These are phyloP conservation scores for Ceratina australensis DNA, from an alignment of 1,140 invertebrate genomes.

Conservation along the genomic window DNA sequence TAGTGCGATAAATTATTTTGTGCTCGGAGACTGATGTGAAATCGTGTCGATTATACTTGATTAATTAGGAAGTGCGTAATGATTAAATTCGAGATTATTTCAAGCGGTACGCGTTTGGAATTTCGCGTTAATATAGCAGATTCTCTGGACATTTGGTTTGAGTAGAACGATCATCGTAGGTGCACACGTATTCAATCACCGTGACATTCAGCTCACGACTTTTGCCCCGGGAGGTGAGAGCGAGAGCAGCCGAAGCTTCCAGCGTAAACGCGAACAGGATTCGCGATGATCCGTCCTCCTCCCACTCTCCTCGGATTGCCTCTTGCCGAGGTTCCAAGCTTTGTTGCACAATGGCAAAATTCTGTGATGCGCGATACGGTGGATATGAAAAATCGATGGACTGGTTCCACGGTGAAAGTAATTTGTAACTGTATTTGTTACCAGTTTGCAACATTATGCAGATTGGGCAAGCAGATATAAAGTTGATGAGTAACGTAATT, in stretches of 20 bases:
- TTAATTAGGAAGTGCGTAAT: no score
- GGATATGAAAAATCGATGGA: conserved; percentile 28
- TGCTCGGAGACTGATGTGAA: no score
- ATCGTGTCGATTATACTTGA: no score
- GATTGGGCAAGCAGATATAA: no score
- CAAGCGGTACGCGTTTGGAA: no score
- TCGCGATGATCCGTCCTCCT: conserved; percentile 57
- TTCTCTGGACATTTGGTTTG: no score
- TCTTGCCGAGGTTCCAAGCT: conserved; percentile 25
- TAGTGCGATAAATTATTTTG: no score
- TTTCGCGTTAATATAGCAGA: no score
- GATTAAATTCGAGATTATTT: no score
- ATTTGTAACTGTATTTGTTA: no score
- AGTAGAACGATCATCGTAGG: conserved; percentile 35
- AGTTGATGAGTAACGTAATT: no score
- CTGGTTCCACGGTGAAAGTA: conserved; percentile 11
- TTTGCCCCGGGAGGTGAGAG: conserved; percentile 77
- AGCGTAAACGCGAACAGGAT: conserved; percentile 65
- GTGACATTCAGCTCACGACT: conserved; percentile 75
- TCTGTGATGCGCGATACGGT: conserved; percentile 13
- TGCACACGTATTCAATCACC: conserved; percentile 70
- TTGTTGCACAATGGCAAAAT: conserved; percentile 56
- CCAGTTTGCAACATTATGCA: no score
- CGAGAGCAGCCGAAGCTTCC: conserved; percentile 54
- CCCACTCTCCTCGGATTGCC: conserved; percentile 24